phyloP scores from a whole-genome alignment of 2,113 vertebrate genomes.

The Phylloscopus trochilus region DNA sequence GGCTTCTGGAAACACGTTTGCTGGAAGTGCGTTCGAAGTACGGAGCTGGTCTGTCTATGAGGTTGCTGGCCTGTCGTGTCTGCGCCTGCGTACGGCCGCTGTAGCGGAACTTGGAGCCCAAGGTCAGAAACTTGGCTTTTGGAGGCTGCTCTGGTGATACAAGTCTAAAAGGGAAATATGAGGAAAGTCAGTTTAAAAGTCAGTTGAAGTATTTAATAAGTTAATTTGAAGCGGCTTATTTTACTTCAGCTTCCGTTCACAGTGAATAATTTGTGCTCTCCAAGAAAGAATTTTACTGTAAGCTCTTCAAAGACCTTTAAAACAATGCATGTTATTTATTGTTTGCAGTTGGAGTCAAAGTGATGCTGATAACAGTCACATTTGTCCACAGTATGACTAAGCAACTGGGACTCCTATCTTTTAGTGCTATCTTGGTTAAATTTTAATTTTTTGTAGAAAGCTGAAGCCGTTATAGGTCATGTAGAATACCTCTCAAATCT shows the following conservation, averaged over 20 bases:
- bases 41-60: conserved; percentile 84
- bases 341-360: background rate
- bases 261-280: background rate
- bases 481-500: background rate
- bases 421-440: background rate
- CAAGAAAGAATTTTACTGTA: background rate
- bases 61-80: conserved; percentile 82
- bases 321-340: background rate
- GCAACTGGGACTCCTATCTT: background rate
- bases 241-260: background rate
- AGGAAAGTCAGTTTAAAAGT: background rate
- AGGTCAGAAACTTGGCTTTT: conserved; percentile 83
- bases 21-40: conserved; percentile 82
- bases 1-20: conserved; percentile 82
- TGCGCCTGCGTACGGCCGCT: conserved; percentile 87
- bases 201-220: background rate
- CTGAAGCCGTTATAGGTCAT: background rate
- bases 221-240: background rate
- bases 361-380: background rate
- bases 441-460: background rate
- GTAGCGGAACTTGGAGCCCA: conserved; percentile 90
- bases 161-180: conserved; percentile 63
- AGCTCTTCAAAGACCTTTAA: background rate
- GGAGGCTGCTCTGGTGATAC: conserved; percentile 83
- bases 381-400: background rate